Evolutionary conservation across 2,888 invertebrate genomes (phyloP).

Genomic region (Ennomos quercinarius): DNA sequence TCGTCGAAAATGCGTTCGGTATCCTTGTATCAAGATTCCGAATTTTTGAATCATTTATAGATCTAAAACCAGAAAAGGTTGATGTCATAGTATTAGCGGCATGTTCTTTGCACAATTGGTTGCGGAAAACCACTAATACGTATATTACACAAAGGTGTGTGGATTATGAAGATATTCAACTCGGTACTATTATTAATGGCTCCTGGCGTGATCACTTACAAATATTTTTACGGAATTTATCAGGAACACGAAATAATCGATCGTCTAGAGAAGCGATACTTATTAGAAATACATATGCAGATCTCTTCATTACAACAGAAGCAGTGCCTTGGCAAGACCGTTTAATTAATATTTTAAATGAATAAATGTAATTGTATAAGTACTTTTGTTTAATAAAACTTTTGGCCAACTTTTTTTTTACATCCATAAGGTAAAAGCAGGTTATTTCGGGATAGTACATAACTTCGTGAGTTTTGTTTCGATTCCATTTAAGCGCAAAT

Average conservation of each 20-base stretch:
- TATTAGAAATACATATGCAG: too few relatives aligned
- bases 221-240: slow-evolving; percentile 1
- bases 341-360: slow-evolving; percentile 3
- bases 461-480: too few relatives aligned
- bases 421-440: slow-evolving; percentile 2
- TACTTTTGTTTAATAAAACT: slow-evolving; percentile 1
- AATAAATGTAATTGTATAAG: background rate
- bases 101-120: slow-evolving; percentile 43
- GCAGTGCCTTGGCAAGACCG: slow-evolving; percentile 7
- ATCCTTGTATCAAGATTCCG: slow-evolving; percentile 19
- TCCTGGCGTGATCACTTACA: slow-evolving; percentile 6
- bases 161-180: slow-evolving; percentile 10
- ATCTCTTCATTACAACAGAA: slow-evolving; percentile 2
- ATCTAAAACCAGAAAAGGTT: slow-evolving; percentile 34
- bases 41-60: slow-evolving; percentile 20
- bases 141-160: slow-evolving; percentile 37
- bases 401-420: slow-evolving; percentile 4
- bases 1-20: slow-evolving; percentile 33
- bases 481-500: too few relatives aligned
- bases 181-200: slow-evolving; percentile 8
- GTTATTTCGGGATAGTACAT: too few relatives aligned
- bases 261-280: slow-evolving; percentile 8
- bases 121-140: slow-evolving; percentile 38
- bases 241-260: slow-evolving; percentile 6
- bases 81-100: slow-evolving; percentile 38